Evolutionary conservation across 2,888 invertebrate genomes (phyloP), one percentile per base, ranked within the genome.

Genomic region (Epiblema foenella): DNA sequence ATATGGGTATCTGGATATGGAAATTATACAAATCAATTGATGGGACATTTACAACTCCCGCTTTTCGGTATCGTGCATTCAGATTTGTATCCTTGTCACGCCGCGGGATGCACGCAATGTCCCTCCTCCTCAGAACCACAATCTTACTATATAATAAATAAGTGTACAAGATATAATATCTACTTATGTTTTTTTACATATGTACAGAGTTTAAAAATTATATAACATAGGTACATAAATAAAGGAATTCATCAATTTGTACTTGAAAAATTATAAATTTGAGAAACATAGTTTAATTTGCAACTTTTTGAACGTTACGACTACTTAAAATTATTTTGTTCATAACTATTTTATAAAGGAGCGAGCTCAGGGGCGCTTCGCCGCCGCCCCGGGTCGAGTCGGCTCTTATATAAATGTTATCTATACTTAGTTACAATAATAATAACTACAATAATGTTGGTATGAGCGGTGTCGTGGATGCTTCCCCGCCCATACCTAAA

Each of bases 381-480:
- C 81, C 81, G 80, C 79, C 81, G 52, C 52, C 18, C 15, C 29
- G 29, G 12, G 24, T 33, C 33, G 33, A 33, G 33, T 33, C 77
- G 79, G 76, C 79, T 81, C 82, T 83, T 83, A 80, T 82, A 82
- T 87, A 88, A 86, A 85, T 85, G 82, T 85, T 88, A 89, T 85
- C 86, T 84, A 84, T 90, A 89, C 89, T 89, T 88, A 89, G 85
- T 90, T 89, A 89, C 83, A 89, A 85, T 91, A 90, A n/a, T n/a
- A n/a, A 86, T 88, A 91, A 90, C 91, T 93, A 93, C 91, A 89
- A 89, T 93, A 91, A 90, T 88, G 87, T 88, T 92, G 93, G 93
- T 92, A 93, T 93, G 93, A 93, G 91, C 91, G 93, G 93, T 87
- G 84, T 87, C 87, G 92, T 92, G 92, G 93, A 93, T 93, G 93